Base-by-base conservation (phyloP, 2,113 vertebrate genomes). In the Sterna hirundo region DNA sequence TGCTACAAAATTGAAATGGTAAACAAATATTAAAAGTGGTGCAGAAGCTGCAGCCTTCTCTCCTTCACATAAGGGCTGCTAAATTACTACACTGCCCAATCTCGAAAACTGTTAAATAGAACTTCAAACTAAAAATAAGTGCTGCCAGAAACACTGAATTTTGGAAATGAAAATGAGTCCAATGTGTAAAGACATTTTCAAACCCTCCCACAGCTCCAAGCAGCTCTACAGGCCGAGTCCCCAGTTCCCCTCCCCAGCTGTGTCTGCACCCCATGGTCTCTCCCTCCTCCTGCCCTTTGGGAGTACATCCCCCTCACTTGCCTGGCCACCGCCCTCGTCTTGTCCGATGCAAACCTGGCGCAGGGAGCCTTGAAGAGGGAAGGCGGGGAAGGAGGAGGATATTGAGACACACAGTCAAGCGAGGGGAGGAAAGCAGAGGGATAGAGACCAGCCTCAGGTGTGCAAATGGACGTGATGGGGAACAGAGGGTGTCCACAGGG, bases 121-220 rank as follows among this genome's bases (percentile, higher is more conserved):
- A 86, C 92, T 92, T 89, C 72, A 91, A 94, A 91, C 96, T 96
- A 96, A 97, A 96, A 94, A 97, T 96, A 96, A 92, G 38, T 69
- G 57, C 88, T 93, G 91, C 86, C 88, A 96, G 94, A 95, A 97
- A 94, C 91, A 87, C 88, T 97, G 95, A 86, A 91, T 91, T 96
- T 95, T 94, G 93, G 86, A 84, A 94, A 97, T 57, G 83, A 96
- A 95, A 95, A 96, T 94, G 77, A 95, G 77, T 49, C 83, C 57
- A 88, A 95, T 0, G 34, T 79, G 49, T 82, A 89, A 94, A 92
- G 86, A 68, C 54, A 46, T 92, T 96, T 92, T 82, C 74, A 92
- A 96, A 76, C 61, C 74, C 83, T 94, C 93, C 88, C 88, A 91
- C 94, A 91, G 40, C 81, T 93, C 40, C 44, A 78, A 78, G 52